Conservation (phyloP, 2,797 vertebrate species). For the Perodicticus potto region DNA sequence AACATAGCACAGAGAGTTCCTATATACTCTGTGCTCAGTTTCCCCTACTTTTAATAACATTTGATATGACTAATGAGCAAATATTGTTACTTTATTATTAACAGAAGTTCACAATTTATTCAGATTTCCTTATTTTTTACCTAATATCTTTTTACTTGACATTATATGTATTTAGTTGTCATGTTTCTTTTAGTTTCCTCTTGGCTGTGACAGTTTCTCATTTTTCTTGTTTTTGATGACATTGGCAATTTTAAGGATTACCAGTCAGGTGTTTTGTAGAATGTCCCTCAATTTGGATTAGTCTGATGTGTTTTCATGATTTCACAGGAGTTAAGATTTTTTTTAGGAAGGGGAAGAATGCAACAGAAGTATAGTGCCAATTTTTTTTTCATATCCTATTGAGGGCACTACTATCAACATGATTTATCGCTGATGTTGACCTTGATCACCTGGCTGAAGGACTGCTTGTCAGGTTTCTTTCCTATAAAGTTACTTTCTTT, state of each 20-base stretch:
- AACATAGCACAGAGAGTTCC: not conserved
- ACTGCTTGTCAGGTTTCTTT: not conserved
- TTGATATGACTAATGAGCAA: not conserved
- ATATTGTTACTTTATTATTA: not conserved
- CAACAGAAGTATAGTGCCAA: not conserved
- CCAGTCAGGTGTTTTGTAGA: not conserved
- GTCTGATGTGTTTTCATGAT: conserved; percentile 19
- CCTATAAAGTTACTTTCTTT: not conserved
- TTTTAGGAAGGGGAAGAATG: not conserved
- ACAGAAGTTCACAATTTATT: not conserved
- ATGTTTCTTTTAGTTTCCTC: not conserved
- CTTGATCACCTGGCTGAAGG: not conserved
- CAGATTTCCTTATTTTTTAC: not conserved
- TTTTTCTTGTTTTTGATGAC: conserved; percentile 1
- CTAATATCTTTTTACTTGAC: not conserved
- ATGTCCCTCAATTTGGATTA: not conserved
- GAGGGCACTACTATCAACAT: too few relatives aligned
- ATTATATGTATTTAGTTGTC: not conserved
- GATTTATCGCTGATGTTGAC: not conserved
- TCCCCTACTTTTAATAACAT: not conserved
- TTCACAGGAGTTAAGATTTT: not conserved
- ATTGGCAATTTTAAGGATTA: not conserved
- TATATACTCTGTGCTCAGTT: not conserved
- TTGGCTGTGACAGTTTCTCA: not conserved
- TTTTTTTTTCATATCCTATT: not conserved